phyloP scores from a whole-genome alignment of 2,888 invertebrate species.

The Drosophila fungiperda region DNA sequence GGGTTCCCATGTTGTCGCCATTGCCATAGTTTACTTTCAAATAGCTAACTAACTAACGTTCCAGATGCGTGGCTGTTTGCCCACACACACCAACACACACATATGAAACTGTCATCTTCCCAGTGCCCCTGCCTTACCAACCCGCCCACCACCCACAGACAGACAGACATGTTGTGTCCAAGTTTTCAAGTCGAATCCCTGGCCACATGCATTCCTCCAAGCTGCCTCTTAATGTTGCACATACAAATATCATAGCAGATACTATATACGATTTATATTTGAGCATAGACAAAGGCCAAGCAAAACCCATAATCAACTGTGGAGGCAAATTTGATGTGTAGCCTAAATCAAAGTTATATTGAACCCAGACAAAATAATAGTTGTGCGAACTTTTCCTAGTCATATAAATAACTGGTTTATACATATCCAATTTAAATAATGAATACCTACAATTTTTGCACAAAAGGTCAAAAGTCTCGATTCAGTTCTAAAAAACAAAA shows the following conservation, averaged over 20 bases:
- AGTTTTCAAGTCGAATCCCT: conserved; percentile 4
- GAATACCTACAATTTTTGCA: background rate
- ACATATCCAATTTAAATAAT: background rate
- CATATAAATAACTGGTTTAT: background rate
- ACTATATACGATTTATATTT: background rate
- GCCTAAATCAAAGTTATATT: conserved; percentile 2
- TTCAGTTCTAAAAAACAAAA: background rate
- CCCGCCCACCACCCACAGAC: background rate
- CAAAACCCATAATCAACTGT: background rate
- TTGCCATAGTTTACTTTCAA: conserved; percentile 42
- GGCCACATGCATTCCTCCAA: background rate
- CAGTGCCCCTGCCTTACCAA: too few relatives aligned
- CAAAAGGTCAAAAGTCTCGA: background rate
- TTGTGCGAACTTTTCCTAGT: background rate
- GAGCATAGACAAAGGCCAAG: background rate
- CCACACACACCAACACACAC: conserved; percentile 5
- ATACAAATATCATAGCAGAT: background rate
- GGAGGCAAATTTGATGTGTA: background rate
- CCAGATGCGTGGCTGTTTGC: conserved; percentile 37
- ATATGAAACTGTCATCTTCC: background rate
- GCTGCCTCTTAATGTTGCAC: background rate
- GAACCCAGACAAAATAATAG: background rate
- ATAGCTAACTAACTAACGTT: conserved; percentile 46
- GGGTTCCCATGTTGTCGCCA: conserved; percentile 41
- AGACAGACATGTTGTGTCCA: background rate